Conservation (phyloP, 37 sponge, comb jelly and placozoan species). For the Corticium candelabrum region DNA sequence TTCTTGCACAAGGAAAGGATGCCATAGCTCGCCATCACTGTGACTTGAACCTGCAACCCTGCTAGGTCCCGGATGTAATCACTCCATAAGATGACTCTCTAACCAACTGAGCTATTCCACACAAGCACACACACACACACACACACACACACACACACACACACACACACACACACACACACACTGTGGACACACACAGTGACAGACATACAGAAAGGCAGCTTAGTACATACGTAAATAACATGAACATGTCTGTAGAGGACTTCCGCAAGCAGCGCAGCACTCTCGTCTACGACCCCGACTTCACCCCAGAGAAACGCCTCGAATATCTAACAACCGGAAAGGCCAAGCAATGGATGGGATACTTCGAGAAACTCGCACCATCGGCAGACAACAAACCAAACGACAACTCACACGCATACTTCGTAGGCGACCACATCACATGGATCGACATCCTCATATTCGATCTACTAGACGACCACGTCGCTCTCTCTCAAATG, state of each 20-base stretch:
- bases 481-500: neutral
- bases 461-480: neutral
- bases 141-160: constrained; percentile 1
- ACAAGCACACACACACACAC: too few relatives aligned
- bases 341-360: neutral
- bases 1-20: too few relatives aligned
- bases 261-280: neutral
- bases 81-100: too few relatives aligned
- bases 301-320: neutral
- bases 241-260: neutral
- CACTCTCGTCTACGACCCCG: neutral
- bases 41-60: too few relatives aligned
- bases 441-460: constrained; percentile 2
- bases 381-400: neutral
- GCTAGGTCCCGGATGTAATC: too few relatives aligned
- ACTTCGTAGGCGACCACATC: neutral
- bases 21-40: too few relatives aligned
- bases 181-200: neutral
- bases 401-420: neutral
- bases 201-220: too few relatives aligned
- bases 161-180: neutral
- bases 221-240: neutral
- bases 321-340: neutral
- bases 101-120: too few relatives aligned
- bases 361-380: constrained; percentile 8